These are phyloP conservation scores for Eurois occulta DNA, from an alignment of 2,888 invertebrate genomes.

Conservation along the genomic window DNA sequence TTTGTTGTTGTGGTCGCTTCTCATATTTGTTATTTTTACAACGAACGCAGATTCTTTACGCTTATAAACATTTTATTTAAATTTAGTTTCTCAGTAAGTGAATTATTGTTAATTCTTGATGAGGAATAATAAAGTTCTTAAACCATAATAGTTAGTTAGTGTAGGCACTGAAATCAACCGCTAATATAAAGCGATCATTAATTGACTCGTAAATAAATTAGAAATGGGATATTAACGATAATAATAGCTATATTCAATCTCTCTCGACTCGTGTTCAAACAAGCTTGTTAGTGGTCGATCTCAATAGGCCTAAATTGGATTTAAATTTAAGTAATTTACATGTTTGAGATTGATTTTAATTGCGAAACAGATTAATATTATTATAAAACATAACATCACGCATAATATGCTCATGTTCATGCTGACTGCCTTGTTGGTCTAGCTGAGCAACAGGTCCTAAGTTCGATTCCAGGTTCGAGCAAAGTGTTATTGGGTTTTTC, in stretches of 20 bases:
- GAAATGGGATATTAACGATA: not conserved
- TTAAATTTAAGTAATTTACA: not conserved
- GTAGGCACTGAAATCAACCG: not conserved
- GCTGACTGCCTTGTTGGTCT: no score
- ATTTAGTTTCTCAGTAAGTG: no score
- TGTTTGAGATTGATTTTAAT: not conserved
- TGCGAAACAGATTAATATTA: not conserved
- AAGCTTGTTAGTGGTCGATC: conserved; percentile 9
- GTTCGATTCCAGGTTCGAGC: no score
- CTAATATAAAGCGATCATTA: not conserved
- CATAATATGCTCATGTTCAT: no score
- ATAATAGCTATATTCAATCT: not conserved
- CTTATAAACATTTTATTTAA: no score
- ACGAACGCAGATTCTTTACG: no score
- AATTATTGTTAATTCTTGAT: no score
- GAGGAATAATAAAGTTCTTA: no score
- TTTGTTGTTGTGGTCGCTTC: no score
- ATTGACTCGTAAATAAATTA: not conserved
- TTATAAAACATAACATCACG: not conserved
- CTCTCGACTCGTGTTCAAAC: conserved; percentile 5
- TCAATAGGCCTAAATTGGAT: not conserved
- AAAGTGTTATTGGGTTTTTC: no score
- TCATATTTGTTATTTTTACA: no score
- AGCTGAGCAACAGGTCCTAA: no score
- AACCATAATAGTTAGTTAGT: not conserved